Evolutionary conservation across 2,888 invertebrate genomes (phyloP), one percentile per base, ranked within the genome.

Genomic region (Drosophila peninsularis): DNA sequence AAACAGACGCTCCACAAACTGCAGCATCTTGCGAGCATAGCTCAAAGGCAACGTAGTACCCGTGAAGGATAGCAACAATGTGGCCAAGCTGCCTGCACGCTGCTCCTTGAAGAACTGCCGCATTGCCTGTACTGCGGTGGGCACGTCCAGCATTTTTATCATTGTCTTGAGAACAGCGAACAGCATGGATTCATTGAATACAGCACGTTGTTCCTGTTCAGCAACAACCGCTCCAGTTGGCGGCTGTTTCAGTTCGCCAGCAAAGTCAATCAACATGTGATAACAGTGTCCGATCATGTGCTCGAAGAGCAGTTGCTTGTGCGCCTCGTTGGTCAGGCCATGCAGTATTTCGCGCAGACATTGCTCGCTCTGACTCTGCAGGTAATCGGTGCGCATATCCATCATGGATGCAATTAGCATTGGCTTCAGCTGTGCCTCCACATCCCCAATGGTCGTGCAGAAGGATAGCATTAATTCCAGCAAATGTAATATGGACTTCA

Each of bases 71-170:
- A 98, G 93, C 41, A 98, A 93, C 14, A 98, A 94, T 72, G 96
- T 96, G 0, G 96, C 95, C 42, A 98, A 94, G 69, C 95, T 95
- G 81, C 94, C 95, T 30, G 94, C 94, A 0, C 95, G 94, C 2
- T 94, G 93, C 1, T 94, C 93, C 4, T 94, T 94, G 88, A 98
- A 98, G 87, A 98, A 97, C 63, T 94, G 94, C 84, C 97, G 96
- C 86, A 98, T 94, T 0, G 98, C 98, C 82, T 95, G 94, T 71
- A 96, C 94, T 0, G 97, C 98, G 0, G 96, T 94, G 0, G 96
- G 94, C 71, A 96, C 96, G 58, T 98, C 97, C 24, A 98, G 91
- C 75, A 97, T 95, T 85, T 95, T 95, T 90, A 97, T 97, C 95
- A 98, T 96, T 88, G 97, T 98, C 82, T 95, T 96, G 73, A 92